phyloP scores from a whole-genome alignment of 2,113 vertebrate species.

The Aspidoscelis tigris region DNA sequence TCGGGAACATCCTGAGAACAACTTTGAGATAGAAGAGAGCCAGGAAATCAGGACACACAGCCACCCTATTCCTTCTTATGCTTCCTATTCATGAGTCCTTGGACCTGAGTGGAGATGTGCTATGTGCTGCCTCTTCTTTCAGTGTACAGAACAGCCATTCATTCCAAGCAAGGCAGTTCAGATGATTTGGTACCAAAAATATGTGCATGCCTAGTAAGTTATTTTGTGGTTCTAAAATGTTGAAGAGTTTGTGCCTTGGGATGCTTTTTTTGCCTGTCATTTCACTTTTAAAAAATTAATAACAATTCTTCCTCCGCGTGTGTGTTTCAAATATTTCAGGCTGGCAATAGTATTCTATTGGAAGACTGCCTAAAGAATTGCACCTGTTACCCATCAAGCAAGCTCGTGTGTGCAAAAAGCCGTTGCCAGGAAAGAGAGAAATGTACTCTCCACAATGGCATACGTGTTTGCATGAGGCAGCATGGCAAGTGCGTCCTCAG shows the following conservation, averaged over 20 bases:
- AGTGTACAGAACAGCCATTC: too few relatives aligned
- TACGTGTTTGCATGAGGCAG: slow-evolving; percentile 43
- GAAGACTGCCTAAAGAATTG: slow-evolving; percentile 56
- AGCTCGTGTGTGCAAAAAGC: slow-evolving; percentile 43
- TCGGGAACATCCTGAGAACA: too few relatives aligned
- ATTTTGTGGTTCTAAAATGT: too few relatives aligned
- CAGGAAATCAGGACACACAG: too few relatives aligned
- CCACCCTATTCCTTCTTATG: too few relatives aligned
- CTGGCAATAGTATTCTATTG: slow-evolving; percentile 47
- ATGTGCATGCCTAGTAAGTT: too few relatives aligned
- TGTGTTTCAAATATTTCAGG: slow-evolving; percentile 21
- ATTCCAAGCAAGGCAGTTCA: background rate
- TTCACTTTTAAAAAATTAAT: background rate
- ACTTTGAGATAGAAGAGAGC: too few relatives aligned
- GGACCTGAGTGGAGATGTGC: too few relatives aligned
- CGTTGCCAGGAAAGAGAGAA: slow-evolving; percentile 27
- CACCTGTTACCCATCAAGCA: slow-evolving; percentile 32
- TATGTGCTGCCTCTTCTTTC: too few relatives aligned
- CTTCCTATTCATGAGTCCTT: too few relatives aligned
- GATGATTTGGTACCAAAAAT: background rate
- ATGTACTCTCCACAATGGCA: slow-evolving; percentile 52
- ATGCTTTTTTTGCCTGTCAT: background rate
- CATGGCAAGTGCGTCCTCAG: slow-evolving; percentile 52
- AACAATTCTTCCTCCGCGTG: background rate
- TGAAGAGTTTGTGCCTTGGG: background rate